Evolutionary conservation across 2,888 invertebrate genomes (phyloP).

Genomic region (Orthosia gothica): DNA sequence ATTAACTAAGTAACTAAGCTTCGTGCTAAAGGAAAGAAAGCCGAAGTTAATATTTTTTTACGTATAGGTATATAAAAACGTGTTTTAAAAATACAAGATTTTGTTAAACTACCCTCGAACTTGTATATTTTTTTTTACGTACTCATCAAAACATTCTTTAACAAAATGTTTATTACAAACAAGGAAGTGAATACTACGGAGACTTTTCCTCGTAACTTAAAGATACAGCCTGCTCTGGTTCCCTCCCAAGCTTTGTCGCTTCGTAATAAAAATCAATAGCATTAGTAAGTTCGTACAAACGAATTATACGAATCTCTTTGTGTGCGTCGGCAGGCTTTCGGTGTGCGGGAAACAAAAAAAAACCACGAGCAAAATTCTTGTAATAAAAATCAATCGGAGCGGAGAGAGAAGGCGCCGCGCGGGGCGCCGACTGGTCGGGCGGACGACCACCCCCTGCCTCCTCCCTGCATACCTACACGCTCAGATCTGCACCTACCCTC

Average conservation of each 20-base stretch:
- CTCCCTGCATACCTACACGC: constrained; percentile 80
- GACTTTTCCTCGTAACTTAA: constrained; percentile 55
- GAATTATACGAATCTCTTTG: constrained; percentile 90
- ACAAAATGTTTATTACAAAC: constrained; percentile 19
- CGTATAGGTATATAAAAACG: background rate
- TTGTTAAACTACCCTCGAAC: constrained; percentile 29
- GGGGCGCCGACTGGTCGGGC: constrained; percentile 89
- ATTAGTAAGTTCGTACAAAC: constrained; percentile 91
- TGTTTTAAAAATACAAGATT: background rate
- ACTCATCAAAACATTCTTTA: constrained; percentile 12
- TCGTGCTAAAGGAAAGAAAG: background rate
- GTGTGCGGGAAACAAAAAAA: constrained; percentile 90
- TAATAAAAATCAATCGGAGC: constrained; percentile 92
- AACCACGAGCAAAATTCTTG: constrained; percentile 91
- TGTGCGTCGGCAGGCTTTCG: constrained; percentile 85
- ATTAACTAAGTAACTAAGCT: constrained; percentile 33
- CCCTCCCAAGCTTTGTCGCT: constrained; percentile 76
- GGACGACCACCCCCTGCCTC: constrained; percentile 75
- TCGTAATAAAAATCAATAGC: constrained; percentile 91
- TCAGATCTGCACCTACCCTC: constrained; percentile 85
- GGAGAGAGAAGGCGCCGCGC: constrained; percentile 90
- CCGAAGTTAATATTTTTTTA: background rate
- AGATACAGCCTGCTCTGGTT: constrained; percentile 68
- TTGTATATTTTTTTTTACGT: background rate
- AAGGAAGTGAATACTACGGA: constrained; percentile 38